Base-by-base conservation (phyloP, 64 coral and sea anemone species). In the Montipora foliosa region DNA sequence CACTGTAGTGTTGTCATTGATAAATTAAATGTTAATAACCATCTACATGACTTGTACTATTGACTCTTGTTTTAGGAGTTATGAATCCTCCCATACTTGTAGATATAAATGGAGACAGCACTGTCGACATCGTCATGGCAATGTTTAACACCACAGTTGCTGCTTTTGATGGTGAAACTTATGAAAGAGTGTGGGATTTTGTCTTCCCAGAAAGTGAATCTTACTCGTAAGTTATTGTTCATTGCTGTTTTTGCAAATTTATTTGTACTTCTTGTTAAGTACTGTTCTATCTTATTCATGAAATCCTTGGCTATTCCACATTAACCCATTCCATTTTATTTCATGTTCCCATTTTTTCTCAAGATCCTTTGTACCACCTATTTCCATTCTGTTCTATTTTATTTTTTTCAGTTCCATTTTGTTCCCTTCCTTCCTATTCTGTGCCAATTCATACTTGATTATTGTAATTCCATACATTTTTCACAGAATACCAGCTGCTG, bases 121-220 rank as follows among this genome's bases (percentile, higher is more conserved):
- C 95, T 46, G 98, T 99, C 72, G 98, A 99, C 75, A 96, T 99
- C 44, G 90, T 84, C n/a, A 99, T 96, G 92, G 85, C 95, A 76
- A 96, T 99, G 98, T 99, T 83, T 60, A 96, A 99, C 47, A 89
- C 92, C 69, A 96, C 98, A 76, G 81, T 99, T 49, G 73, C 90
- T 64, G 98, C 98, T 76, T 96, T 99, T 92, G 95, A 99, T 92
- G 98, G 98, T 45, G 98, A 99, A 80, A 92, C 95, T 0, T 91
- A 94, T 61, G 77, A 89, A 61, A 69, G 83, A 62, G 57, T 96
- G 3, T 99, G 98, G 98, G 67, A 94, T 66, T 88, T 94, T 89
- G 47, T 44, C 13, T 99, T 96, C 69, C 98, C 98, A 19, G 29
- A 70, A 1, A 93, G 98, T 96, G 98, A 99, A 99, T 79, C 95